Evolutionary conservation across 2,113 vertebrate genomes (phyloP).

Genomic region (Syngnathus typhle): DNA sequence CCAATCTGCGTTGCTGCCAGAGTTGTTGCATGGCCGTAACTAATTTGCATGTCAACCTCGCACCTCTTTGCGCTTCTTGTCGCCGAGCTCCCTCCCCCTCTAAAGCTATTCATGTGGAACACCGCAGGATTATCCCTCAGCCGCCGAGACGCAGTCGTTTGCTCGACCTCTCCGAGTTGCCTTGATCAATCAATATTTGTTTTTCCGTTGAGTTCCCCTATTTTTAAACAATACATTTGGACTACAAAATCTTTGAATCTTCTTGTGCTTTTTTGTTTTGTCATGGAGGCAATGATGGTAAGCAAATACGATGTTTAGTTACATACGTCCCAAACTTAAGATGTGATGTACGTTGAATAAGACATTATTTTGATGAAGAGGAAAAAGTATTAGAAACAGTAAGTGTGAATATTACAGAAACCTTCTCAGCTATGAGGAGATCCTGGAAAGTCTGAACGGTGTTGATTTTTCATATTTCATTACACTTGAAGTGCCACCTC

Average conservation of each 20-base stretch:
- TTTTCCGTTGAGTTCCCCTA: not conserved
- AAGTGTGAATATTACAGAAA: not conserved
- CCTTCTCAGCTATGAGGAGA: constrained; percentile 1
- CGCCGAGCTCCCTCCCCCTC: constrained; percentile 43
- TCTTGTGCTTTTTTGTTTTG: constrained; percentile 22
- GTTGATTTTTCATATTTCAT: constrained; percentile 25
- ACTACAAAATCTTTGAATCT: constrained; percentile 3
- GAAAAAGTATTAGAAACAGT: not conserved
- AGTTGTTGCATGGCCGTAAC: not conserved
- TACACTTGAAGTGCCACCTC: constrained; percentile 3
- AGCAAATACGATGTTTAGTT: constrained; percentile 21
- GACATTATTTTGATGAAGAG: not conserved
- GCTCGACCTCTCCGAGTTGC: constrained; percentile 44
- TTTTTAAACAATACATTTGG: constrained; percentile 13
- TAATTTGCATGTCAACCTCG: constrained; percentile 7
- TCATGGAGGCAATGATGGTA: constrained; percentile 53
- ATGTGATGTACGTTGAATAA: not conserved
- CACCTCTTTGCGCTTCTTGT: constrained; percentile 35
- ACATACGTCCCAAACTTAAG: not conserved
- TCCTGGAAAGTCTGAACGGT: constrained; percentile 26
- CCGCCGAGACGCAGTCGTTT: constrained; percentile 57
- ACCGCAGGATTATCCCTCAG: constrained; percentile 70
- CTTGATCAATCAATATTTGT: constrained; percentile 30
- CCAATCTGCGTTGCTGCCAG: not conserved
- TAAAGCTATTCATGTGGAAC: constrained; percentile 69